A percentile compares a stretch with the other conserved stretches of the same genome.
Conservation (phyloP, 2,113 vertebrate genomes). For the Aptenodytes forsteri region DNA sequence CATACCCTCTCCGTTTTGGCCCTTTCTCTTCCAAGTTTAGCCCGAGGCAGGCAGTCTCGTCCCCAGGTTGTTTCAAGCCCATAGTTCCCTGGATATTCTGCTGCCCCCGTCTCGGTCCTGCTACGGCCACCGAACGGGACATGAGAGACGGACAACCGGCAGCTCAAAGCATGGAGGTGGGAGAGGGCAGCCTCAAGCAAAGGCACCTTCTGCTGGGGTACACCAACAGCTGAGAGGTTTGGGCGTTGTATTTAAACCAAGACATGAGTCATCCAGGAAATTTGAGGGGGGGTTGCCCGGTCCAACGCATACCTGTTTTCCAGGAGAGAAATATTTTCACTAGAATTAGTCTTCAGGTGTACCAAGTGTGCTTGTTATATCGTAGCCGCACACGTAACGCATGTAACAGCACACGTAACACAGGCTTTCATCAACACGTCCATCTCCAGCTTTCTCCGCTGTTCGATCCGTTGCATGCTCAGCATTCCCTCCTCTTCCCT, state of each 20-base stretch:
- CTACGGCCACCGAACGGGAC: rapidly evolving
- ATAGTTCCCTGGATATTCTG: neutral
- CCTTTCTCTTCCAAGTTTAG: neutral
- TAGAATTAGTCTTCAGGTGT: neutral
- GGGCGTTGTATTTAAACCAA: neutral
- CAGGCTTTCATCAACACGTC: neutral
- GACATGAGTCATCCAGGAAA: rapidly evolving
- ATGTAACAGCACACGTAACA: neutral
- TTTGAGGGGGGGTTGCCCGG: neutral
- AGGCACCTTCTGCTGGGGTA: neutral
- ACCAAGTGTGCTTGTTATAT: neutral
- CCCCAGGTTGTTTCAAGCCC: neutral
- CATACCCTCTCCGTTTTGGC: neutral
- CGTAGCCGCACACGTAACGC: neutral
- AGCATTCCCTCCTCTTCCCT: neutral
- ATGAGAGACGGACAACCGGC: neutral
- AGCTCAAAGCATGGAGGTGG: neutral
- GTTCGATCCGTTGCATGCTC: neutral
- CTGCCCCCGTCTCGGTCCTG: neutral
- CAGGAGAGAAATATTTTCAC: neutral
- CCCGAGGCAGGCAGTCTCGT: neutral
- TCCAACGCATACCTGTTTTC: neutral
- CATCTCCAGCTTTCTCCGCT: neutral
- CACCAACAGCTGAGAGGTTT: neutral
- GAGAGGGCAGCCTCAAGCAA: neutral